These are phyloP conservation scores for Alces alces DNA, from an alignment of 2,113 vertebrate genomes.

Conservation along the genomic window DNA sequence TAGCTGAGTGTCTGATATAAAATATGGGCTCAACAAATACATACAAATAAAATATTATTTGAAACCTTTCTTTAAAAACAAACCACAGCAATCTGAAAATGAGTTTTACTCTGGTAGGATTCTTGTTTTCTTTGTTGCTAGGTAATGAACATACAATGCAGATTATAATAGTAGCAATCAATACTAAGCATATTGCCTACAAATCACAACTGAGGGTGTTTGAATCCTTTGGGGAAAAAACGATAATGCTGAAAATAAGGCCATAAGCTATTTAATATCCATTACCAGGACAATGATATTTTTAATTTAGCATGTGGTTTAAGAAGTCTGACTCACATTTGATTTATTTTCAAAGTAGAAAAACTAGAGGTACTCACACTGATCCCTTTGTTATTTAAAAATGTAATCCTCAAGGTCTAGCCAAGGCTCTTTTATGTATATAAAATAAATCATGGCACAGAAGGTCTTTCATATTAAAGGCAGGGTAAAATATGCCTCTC, in stretches of 20 bases:
- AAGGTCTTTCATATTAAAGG: background rate
- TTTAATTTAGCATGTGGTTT: slow-evolving; percentile 27
- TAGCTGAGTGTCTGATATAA: background rate
- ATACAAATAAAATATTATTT: background rate
- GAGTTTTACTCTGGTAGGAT: background rate
- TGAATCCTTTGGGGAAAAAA: background rate
- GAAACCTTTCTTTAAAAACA: background rate
- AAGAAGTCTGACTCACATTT: background rate
- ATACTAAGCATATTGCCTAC: background rate
- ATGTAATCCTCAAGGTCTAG: background rate
- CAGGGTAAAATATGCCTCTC: background rate
- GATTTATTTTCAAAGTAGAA: slow-evolving; percentile 41
- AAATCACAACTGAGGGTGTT: background rate
- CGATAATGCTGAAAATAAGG: background rate
- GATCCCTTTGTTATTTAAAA: slow-evolving; percentile 29
- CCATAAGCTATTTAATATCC: slow-evolving; percentile 1
- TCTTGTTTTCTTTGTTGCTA: background rate
- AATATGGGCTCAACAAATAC: background rate
- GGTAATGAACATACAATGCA: background rate
- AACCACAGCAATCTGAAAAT: background rate
- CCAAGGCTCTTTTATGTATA: background rate
- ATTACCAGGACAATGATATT: background rate
- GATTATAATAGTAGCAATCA: background rate
- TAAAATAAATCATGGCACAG: background rate
- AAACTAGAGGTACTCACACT: background rate